Evolutionary conservation across 2,797 vertebrate species (phyloP).

Genomic region (Meda fulgida): DNA sequence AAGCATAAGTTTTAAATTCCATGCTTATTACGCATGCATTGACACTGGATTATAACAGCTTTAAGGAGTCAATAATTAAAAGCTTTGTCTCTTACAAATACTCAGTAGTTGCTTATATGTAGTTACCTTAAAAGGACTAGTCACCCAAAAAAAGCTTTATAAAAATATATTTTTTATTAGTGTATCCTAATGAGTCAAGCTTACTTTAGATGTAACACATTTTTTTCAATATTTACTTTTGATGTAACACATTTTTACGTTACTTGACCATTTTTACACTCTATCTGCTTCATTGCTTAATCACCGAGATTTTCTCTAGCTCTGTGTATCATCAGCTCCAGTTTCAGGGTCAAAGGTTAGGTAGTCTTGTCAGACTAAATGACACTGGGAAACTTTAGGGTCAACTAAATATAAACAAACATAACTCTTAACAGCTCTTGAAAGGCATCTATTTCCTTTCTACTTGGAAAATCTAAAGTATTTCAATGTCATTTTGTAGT

Average conservation of each 20-base stretch:
- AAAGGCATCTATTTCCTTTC: slow-evolving; percentile 7
- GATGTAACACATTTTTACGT: not conserved
- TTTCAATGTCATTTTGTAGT: not conserved
- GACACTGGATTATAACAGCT: not conserved
- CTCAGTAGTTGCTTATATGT: not conserved
- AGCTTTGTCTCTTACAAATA: not conserved
- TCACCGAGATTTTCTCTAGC: not conserved
- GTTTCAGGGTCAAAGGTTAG: slow-evolving; percentile 16
- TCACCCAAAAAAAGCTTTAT: not conserved
- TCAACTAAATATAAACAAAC: slow-evolving; percentile 17
- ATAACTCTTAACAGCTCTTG: not conserved
- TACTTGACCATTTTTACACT: not conserved
- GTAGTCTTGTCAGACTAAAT: not conserved
- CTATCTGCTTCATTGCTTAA: not conserved
- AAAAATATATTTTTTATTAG: not conserved
- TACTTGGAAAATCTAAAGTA: not conserved
- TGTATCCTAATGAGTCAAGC: not conserved
- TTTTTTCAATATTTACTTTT: no score
- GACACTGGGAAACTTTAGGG: not conserved
- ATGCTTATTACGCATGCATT: not conserved
- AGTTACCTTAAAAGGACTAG: not conserved
- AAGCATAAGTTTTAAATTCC: not conserved
- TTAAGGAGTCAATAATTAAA: not conserved
- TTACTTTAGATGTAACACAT: no score
- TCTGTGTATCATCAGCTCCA: not conserved